Base-by-base conservation (phyloP, 1,140 invertebrate species). In the Bicyclus anynana region DNA sequence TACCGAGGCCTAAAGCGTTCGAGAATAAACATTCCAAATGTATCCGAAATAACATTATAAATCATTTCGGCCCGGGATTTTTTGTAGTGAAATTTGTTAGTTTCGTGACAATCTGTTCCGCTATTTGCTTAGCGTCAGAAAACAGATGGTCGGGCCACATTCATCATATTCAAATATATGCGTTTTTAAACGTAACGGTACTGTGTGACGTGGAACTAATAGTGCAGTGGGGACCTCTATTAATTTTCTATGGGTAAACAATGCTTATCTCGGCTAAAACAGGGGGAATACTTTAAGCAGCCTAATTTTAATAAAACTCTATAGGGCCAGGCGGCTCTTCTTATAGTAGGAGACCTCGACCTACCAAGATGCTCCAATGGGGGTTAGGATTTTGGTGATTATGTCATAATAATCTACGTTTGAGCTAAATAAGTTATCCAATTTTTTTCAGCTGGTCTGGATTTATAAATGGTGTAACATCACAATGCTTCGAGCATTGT, bases 41-140 rank as follows among this genome's bases (percentile, higher is more conserved):
- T 62, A 66, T 66, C 64, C 64, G 56, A 59, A 59, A 59, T 86
- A 87, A 81, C 75, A 72, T 72, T 81, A 85, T 86, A 86, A 88
- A 88, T 88, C 83, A 88, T 83, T 77, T 83, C 64, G 64, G 67
- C 60, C 55, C 37, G 44, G 48, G 57, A 59, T 74, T 86, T 86
- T 84, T 84, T 84, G 67, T 78, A 70, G 53, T 69, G 61, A 78
- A 84, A 84, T 83, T 84, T 84, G 80, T 84, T 82, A 84, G 75
- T 84, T 81, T 78, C 73, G 72, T 83, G 77, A 84, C 83, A 83
- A 83, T 87, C 82, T 86, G 85, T 88, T 88, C 83, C 85, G 85
- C 76, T 88, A 85, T 88, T 88, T 84, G 85, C 83, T 86, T 79
- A 80, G 67, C 68, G 74, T 86, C 74, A 60, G 72, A 72, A 80